Percentiles rank a stretch among this genome's conserved stretches.
These are phyloP conservation scores for Lordiphosa clarofinis DNA, from an alignment of 1,140 invertebrate species.

Conservation along the genomic window DNA sequence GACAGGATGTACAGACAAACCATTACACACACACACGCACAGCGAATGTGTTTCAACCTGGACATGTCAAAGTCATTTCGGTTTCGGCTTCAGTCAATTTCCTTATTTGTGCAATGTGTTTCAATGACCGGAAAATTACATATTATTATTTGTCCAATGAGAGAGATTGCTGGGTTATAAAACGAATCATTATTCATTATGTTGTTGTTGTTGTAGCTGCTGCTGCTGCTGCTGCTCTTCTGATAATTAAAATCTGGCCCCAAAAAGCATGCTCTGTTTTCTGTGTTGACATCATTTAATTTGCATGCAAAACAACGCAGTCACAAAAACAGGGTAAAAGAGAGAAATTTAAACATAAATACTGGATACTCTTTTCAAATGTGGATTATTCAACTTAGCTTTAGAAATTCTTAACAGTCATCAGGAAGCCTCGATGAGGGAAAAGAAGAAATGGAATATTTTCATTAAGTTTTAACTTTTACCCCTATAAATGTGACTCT, in stretches of 20 bases:
- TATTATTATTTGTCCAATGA: conserved; percentile 68
- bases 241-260: conserved; percentile 61
- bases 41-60: conserved; percentile 10
- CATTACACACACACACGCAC: conserved; percentile 16
- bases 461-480: too few species aligned
- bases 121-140: conserved; percentile 75
- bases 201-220: conserved; percentile 24
- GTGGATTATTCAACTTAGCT: too few species aligned
- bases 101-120: conserved; percentile 58
- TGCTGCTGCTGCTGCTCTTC: conserved; percentile 29
- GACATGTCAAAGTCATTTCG: conserved; percentile 15
- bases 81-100: conserved; percentile 15
- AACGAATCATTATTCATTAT: conserved; percentile 60
- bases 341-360: too few species aligned
- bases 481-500: too few species aligned
- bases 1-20: conserved; percentile 23
- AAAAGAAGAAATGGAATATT: too few species aligned
- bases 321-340: background rate
- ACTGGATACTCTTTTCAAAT: too few species aligned
- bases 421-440: too few species aligned
- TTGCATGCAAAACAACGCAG: conserved; percentile 24
- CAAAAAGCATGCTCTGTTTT: conserved; percentile 51
- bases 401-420: too few species aligned
- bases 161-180: conserved; percentile 23
- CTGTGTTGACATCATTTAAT: conserved; percentile 56